A percentile compares a stretch with the other conserved stretches of the same genome.
Evolutionary conservation across 2,797 vertebrate species (phyloP).

Genomic region (Myripristis jacobus): DNA sequence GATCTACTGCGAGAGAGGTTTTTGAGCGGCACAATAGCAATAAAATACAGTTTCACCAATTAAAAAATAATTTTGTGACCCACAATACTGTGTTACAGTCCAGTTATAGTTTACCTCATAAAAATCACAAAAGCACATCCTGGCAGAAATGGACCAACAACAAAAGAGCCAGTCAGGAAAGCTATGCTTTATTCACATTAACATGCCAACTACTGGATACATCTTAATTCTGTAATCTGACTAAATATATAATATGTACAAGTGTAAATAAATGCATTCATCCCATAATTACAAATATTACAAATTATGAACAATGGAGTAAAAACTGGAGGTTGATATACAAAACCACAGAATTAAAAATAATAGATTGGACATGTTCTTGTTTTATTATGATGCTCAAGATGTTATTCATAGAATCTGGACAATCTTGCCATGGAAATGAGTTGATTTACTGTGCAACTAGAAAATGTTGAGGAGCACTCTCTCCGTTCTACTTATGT

Average conservation of each 20-base stretch:
- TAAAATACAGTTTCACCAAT: too few relatives aligned
- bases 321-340: slow-evolving; percentile 49
- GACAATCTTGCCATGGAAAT: slow-evolving; percentile 19
- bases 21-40: too few relatives aligned
- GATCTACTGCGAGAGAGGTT: too few relatives aligned
- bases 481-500: slow-evolving; percentile 9
- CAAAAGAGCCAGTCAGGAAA: slow-evolving; percentile 27
- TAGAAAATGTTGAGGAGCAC: too few relatives aligned
- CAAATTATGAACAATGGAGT: slow-evolving; percentile 55
- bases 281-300: slow-evolving; percentile 70
- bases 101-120: too few relatives aligned
- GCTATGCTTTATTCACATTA: slow-evolving; percentile 66
- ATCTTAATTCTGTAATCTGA: slow-evolving; percentile 55
- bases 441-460: background rate
- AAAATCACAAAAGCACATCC: background rate
- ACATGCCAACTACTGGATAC: slow-evolving; percentile 54
- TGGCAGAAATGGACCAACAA: background rate
- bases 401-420: slow-evolving; percentile 16
- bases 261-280: slow-evolving; percentile 49
- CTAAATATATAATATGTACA: slow-evolving; percentile 64
- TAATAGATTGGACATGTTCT: slow-evolving; percentile 6
- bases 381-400: slow-evolving; percentile 15
- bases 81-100: too few relatives aligned
- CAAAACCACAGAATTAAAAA: slow-evolving; percentile 55
- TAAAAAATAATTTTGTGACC: too few relatives aligned